Evolutionary conservation across 2,113 vertebrate species (phyloP), one percentile per base, ranked within the genome.

Genomic region (Leptobrachium leishanense): DNA sequence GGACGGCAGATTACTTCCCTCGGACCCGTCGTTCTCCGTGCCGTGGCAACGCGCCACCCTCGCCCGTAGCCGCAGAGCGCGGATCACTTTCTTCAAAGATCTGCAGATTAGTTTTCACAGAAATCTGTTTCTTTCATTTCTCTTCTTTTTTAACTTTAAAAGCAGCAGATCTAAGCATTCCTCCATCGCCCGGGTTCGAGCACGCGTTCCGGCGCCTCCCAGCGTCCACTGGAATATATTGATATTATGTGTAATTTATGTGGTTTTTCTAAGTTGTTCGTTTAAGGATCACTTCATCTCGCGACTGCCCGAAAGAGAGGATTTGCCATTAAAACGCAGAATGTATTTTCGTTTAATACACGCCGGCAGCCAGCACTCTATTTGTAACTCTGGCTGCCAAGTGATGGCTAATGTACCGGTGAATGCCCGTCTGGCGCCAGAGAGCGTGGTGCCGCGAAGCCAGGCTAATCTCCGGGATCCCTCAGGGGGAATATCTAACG

Each of bases 71-170:
- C n/a, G 46, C 65, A 43, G 53, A 13, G 6, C 10, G 10, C 69
- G 43, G 66, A 69, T 77, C 59, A 42, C n/a, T 69, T 68, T 62
- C 40, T 46, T 5, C 53, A n/a, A 40, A 43, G 43, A 13, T 39
- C 67, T 77, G 42, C 41, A 11, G 39, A 64, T 6, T 62, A 50
- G 6, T 69, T 20, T 77, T 5, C 1, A 12, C 66, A 69, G 50
- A 77, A 77, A 76, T 77, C 6, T n/a, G 65, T 59, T 76, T n/a
- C n/a, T n/a, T n/a, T n/a, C n/a, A n/a, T n/a, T n/a, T n/a, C n/a
- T n/a, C n/a, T n/a, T n/a, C n/a, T n/a, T n/a, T 76, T 76, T 57
- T 8, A 77, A 44, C 54, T 53, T 77, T 57, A 77, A 69, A 59
- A 11, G 75, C 39, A 68, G 50, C 50, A 39, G 64, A 54, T 15